phyloP scores from a whole-genome alignment of 2,797 vertebrate species.

The Bovichtus diacanthus region DNA sequence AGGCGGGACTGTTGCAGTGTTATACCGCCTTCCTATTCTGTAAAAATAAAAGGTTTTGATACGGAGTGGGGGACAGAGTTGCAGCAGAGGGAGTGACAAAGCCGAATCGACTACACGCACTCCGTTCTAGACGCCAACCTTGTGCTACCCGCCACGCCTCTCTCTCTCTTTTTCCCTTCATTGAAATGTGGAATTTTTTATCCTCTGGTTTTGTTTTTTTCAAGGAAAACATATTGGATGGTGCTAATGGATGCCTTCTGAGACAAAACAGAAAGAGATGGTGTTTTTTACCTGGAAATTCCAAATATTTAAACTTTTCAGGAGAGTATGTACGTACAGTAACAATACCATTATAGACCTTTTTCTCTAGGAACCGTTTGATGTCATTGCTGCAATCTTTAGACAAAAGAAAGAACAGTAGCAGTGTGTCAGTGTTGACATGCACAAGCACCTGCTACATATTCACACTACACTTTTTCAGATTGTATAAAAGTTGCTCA shows the following conservation, averaged over 20 bases:
- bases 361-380: background rate
- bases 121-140: no score
- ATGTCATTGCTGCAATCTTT: background rate
- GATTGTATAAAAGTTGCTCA: no score
- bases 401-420: background rate
- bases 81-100: no score
- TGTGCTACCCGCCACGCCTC: no score
- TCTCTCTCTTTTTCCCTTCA: no score
- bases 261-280: background rate
- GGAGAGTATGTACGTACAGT: background rate
- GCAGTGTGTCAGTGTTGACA: background rate
- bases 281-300: background rate
- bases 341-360: background rate
- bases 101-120: no score
- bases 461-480: background rate
- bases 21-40: no score
- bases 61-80: no score
- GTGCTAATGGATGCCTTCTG: background rate
- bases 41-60: no score
- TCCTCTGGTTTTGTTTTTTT: background rate
- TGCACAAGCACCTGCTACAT: background rate
- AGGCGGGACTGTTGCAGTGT: no score
- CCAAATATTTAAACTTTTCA: background rate
- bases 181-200: no score
- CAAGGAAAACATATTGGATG: background rate